Percentiles rank a stretch among this genome's conserved stretches.
Evolutionary conservation across 2,888 invertebrate genomes (phyloP).

Genomic region (Brachyopa scutellaris): DNA sequence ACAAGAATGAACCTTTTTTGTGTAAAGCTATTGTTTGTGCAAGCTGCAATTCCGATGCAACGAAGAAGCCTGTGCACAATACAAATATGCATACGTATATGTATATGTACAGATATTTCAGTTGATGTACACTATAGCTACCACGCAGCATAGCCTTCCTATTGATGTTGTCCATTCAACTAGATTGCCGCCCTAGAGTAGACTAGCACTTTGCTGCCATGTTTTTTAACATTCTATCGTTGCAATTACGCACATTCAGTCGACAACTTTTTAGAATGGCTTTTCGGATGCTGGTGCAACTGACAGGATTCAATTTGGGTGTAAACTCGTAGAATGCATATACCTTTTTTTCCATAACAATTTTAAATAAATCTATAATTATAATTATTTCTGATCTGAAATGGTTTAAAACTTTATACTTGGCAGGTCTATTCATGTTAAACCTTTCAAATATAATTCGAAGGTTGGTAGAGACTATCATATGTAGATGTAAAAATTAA

Average conservation of each 20-base stretch:
- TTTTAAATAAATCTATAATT: too few species aligned
- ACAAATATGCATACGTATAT: neutral
- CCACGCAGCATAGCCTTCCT: neutral
- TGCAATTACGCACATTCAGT: neutral
- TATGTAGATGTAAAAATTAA: too few species aligned
- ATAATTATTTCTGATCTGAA: too few species aligned
- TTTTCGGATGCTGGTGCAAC: neutral
- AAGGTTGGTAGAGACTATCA: too few species aligned
- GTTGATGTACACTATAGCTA: neutral
- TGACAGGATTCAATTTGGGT: neutral
- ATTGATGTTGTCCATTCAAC: constrained; percentile 2
- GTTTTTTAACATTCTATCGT: neutral
- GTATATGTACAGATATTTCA: neutral
- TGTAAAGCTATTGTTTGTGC: neutral
- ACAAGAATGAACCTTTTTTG: neutral
- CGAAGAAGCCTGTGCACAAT: neutral
- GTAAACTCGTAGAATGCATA: neutral
- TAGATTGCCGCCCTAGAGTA: neutral
- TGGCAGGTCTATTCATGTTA: too few species aligned
- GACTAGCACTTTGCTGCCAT: constrained; percentile 3
- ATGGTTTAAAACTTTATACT: too few species aligned
- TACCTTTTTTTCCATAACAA: neutral
- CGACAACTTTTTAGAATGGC: neutral
- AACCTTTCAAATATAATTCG: too few species aligned
- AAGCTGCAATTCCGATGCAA: constrained; percentile 4